These are phyloP conservation scores for Labeo rohita DNA, from an alignment of 2,113 vertebrate genomes.

Conservation along the genomic window DNA sequence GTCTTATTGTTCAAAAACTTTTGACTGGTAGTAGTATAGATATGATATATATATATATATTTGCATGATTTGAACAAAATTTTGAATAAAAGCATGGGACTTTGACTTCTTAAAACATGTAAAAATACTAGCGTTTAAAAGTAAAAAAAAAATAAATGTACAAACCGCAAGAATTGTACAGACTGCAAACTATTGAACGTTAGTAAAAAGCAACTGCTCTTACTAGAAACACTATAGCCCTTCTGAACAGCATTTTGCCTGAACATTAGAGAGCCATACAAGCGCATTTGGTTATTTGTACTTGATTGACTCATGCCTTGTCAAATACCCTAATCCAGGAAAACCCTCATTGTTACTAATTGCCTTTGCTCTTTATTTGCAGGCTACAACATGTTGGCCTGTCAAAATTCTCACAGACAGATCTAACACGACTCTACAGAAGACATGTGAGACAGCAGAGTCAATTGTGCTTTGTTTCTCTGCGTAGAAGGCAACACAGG, in stretches of 20 bases:
- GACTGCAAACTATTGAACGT: too few species aligned
- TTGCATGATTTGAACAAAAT: too few species aligned
- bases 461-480: slow-evolving; percentile 28
- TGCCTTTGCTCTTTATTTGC: not conserved
- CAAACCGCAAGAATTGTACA: too few species aligned
- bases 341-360: not conserved
- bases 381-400: not conserved
- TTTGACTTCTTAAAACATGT: too few species aligned
- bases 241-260: not conserved
- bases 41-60: too few species aligned
- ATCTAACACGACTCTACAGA: slow-evolving; percentile 14
- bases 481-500: not conserved
- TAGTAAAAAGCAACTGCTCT: not conserved
- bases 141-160: too few species aligned
- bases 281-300: not conserved
- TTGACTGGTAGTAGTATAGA: too few species aligned
- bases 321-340: not conserved
- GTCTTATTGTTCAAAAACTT: too few species aligned
- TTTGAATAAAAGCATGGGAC: too few species aligned
- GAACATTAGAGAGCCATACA: not conserved
- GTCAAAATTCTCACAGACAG: slow-evolving; percentile 1
- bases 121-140: too few species aligned
- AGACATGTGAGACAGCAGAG: not conserved
- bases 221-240: not conserved
- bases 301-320: not conserved